Evolutionary conservation across 2,113 vertebrate species (phyloP).

Genomic region (Gallinago jamesoni): DNA sequence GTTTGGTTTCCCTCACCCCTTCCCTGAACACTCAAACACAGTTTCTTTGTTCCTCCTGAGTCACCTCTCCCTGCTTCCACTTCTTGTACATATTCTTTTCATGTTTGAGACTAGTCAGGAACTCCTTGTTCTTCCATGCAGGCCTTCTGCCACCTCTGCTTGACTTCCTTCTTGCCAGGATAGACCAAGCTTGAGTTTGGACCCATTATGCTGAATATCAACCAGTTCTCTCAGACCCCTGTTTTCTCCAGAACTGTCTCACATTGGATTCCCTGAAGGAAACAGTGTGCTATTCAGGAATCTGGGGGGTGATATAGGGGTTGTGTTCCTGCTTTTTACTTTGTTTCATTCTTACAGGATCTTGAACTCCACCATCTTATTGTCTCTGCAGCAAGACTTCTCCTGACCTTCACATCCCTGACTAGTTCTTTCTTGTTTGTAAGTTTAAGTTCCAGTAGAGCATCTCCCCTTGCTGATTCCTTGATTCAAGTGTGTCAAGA

Average conservation of each 20-base stretch:
- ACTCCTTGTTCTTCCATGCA: neutral
- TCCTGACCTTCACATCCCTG: neutral
- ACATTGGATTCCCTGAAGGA: neutral
- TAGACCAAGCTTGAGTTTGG: neutral
- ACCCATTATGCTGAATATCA: neutral
- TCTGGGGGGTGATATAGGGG: too few species aligned
- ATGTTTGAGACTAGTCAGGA: neutral
- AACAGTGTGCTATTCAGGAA: rapidly evolving
- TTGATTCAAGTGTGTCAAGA: neutral
- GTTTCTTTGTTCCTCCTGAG: neutral
- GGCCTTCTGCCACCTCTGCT: neutral
- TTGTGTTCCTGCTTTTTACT: neutral
- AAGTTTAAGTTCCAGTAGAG: neutral
- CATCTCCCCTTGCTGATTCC: neutral
- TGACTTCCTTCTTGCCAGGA: neutral
- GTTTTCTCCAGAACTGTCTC: neutral
- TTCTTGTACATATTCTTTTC: neutral
- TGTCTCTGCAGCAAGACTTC: neutral
- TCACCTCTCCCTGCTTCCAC: neutral
- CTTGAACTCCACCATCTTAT: neutral
- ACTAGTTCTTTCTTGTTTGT: neutral
- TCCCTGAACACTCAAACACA: neutral
- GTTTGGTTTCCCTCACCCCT: neutral
- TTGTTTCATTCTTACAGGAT: neutral
- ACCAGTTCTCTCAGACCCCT: neutral